A percentile compares a stretch with the other conserved stretches of the same genome.
phyloP scores from a whole-genome alignment of 2,113 vertebrate genomes.

The Cololabis saira region DNA sequence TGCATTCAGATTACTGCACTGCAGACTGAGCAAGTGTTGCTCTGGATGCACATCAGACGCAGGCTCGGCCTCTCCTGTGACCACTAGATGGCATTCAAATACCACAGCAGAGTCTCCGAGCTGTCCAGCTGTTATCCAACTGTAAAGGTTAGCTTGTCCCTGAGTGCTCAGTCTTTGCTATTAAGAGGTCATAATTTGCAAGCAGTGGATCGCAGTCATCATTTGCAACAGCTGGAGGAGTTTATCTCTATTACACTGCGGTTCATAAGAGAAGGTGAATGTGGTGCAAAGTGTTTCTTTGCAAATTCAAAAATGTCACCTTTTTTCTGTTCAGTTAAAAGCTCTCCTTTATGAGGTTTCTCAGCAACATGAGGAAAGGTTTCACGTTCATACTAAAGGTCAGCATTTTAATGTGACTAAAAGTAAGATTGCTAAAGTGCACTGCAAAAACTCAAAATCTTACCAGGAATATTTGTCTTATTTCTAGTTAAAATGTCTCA shows the following conservation, averaged over 20 bases:
- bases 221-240: slow-evolving; percentile 11
- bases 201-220: slow-evolving; percentile 45
- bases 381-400: too few species aligned
- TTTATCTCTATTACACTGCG: slow-evolving; percentile 47
- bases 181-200: slow-evolving; percentile 68
- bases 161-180: slow-evolving; percentile 40
- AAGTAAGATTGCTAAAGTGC: too few species aligned
- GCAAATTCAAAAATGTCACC: slow-evolving; percentile 4
- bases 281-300: background rate
- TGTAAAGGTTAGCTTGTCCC: slow-evolving; percentile 60
- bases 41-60: background rate
- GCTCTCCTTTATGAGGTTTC: slow-evolving; percentile 1
- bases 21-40: too few species aligned
- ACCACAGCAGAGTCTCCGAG: slow-evolving; percentile 22
- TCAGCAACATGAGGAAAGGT: slow-evolving; percentile 28
- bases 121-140: slow-evolving; percentile 50
- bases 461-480: too few species aligned
- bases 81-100: slow-evolving; percentile 73
- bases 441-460: too few species aligned
- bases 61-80: background rate
- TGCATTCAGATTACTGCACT: too few species aligned
- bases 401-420: background rate
- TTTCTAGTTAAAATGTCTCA: too few species aligned
- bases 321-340: slow-evolving; percentile 5
- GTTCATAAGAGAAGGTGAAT: slow-evolving; percentile 31